These are phyloP conservation scores for Prosopocoilus inquinatus DNA, from an alignment of 2,888 invertebrate genomes.

Conservation along the genomic window DNA sequence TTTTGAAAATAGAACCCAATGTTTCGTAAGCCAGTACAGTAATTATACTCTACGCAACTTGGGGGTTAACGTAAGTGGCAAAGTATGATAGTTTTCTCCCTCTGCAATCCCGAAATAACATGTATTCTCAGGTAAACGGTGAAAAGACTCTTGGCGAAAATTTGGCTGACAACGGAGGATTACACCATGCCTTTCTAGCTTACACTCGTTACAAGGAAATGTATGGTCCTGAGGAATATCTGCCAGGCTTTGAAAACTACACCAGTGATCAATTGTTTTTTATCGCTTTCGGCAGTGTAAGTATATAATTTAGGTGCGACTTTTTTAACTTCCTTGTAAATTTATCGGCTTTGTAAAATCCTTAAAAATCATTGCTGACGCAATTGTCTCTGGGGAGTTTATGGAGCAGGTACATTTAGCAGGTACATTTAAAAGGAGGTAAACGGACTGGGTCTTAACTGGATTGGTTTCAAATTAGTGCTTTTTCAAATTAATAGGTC, in stretches of 20 bases:
- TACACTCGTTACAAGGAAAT: conserved; percentile 60
- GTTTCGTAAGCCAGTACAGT: conserved; percentile 84
- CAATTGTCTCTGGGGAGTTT: no score
- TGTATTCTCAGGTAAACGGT: conserved; percentile 62
- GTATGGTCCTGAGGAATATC: conserved; percentile 60
- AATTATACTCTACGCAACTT: conserved; percentile 64
- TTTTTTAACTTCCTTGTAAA: no score
- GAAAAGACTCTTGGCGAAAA: conserved; percentile 76
- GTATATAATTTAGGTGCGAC: conserved; percentile 34
- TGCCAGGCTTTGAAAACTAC: conserved; percentile 73
- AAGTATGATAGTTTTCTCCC: background rate
- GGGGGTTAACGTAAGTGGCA: conserved; percentile 57
- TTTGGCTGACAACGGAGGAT: conserved; percentile 80
- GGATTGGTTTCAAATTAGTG: background rate
- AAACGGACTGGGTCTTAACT: no score
- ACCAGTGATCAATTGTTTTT: conserved; percentile 76
- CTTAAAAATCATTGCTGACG: no score
- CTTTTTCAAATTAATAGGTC: conserved; percentile 54
- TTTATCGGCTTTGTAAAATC: no score
- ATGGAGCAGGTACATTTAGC: no score
- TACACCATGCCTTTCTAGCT: conserved; percentile 70
- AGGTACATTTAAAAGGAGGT: no score
- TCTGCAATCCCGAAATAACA: background rate
- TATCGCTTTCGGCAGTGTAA: conserved; percentile 77
- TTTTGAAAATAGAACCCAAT: conserved; percentile 74